Evolutionary conservation across 2,888 invertebrate genomes (phyloP).

Genomic region (Prosopocoilus inquinatus): DNA sequence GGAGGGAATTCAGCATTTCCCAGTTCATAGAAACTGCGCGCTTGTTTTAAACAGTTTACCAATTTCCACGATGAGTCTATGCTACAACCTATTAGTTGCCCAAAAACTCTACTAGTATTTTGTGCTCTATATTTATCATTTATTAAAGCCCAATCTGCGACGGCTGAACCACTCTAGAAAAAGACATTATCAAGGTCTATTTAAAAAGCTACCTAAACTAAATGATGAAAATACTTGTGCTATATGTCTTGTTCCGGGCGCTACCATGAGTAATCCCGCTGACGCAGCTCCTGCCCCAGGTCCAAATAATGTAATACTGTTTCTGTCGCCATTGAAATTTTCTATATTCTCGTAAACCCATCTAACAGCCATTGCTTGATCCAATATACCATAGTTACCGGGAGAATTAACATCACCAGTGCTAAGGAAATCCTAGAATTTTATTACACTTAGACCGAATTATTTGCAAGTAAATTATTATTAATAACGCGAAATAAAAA

Average conservation of each 20-base stretch:
- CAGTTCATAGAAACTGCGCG: conserved; percentile 75
- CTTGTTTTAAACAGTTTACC: conserved; percentile 78
- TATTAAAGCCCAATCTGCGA: conserved; percentile 91
- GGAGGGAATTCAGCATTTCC: conserved; percentile 74
- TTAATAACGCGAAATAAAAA: neutral
- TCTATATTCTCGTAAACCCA: conserved; percentile 89
- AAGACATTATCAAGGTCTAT: conserved; percentile 8
- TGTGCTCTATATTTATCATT: conserved; percentile 82
- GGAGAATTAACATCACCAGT: conserved; percentile 90
- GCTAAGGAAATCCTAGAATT: conserved; percentile 73
- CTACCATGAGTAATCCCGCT: conserved; percentile 83
- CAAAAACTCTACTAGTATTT: conserved; percentile 85
- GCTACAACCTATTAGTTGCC: conserved; percentile 78
- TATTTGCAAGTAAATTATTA: neutral
- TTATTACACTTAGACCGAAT: no score
- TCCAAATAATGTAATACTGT: conserved; percentile 83
- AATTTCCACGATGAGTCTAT: conserved; percentile 86
- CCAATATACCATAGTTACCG: conserved; percentile 90
- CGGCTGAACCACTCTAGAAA: conserved; percentile 76
- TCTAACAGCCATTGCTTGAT: conserved; percentile 84
- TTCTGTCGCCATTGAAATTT: conserved; percentile 82
- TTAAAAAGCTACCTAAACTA: neutral
- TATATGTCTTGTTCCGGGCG: conserved; percentile 75
- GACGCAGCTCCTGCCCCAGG: conserved; percentile 91
- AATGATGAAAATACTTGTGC: conserved; percentile 59